Evolutionary conservation across 2,888 invertebrate genomes (phyloP).

Genomic region (Drosophila subquinaria): DNA sequence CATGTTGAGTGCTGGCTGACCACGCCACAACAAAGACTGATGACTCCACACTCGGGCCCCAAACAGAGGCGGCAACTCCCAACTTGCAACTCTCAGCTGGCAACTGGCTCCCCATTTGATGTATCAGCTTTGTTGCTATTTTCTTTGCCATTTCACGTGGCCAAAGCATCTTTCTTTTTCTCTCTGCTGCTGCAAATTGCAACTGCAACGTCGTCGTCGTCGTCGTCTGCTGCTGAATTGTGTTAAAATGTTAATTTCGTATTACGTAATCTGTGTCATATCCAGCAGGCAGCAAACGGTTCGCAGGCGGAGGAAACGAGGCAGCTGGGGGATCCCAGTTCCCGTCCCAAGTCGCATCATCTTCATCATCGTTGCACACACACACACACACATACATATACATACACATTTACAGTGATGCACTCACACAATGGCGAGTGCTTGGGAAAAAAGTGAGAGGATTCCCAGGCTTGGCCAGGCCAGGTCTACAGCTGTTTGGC

Average conservation of each 20-base stretch:
- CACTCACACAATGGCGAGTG: constrained; percentile 56
- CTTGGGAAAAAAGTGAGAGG: constrained; percentile 83
- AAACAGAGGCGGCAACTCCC: constrained; percentile 19
- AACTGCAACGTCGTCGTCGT: constrained; percentile 27
- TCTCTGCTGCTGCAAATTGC: constrained; percentile 29
- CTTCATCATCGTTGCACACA: constrained; percentile 68
- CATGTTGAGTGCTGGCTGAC: constrained; percentile 48
- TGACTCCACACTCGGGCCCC: constrained; percentile 47
- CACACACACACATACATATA: constrained; percentile 27
- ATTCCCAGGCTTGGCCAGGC: constrained; percentile 79
- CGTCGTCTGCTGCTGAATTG: constrained; percentile 65
- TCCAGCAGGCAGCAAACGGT: constrained; percentile 56
- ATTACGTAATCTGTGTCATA: constrained; percentile 82
- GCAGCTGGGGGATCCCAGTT: constrained; percentile 27
- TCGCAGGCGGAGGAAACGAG: neutral
- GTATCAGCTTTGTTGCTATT: constrained; percentile 24
- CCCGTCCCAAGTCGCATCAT: constrained; percentile 54
- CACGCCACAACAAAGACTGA: constrained; percentile 67
- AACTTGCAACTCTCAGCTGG: neutral
- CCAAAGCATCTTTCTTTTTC: constrained; percentile 39
- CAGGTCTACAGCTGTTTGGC: constrained; percentile 29
- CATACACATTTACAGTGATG: constrained; percentile 14
- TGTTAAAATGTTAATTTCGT: constrained; percentile 81
- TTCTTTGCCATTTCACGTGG: constrained; percentile 27
- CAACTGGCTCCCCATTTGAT: constrained; percentile 43